Conservation (phyloP, 2,113 vertebrate species). For the Labeo rohita region DNA sequence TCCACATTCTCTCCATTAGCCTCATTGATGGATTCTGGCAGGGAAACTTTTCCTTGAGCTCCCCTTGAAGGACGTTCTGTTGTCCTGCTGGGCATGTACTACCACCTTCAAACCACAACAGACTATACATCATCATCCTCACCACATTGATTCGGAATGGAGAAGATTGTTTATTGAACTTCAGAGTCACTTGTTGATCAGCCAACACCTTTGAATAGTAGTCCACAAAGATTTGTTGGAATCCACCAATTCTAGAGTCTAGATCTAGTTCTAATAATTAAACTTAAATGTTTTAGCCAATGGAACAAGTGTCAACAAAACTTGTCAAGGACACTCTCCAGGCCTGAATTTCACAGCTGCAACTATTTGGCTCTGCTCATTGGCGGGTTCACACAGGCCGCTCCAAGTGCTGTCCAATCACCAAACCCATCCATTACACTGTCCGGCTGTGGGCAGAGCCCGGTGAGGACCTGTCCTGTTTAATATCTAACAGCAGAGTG, state of each 20-base stretch:
- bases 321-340: conserved; percentile 58
- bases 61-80: conserved; percentile 71
- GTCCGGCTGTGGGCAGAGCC: conserved; percentile 58
- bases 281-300: background rate
- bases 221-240: background rate
- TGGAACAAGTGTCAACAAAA: conserved; percentile 34
- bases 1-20: conserved; percentile 58
- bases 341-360: conserved; percentile 35
- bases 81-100: conserved; percentile 44
- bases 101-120: conserved; percentile 49
- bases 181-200: conserved; percentile 52
- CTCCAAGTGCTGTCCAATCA: conserved; percentile 59
- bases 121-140: conserved; percentile 52
- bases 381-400: conserved; percentile 56
- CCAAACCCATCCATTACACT: conserved; percentile 65
- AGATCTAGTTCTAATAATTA: background rate
- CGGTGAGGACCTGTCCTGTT: conserved; percentile 73
- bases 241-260: conserved; percentile 22
- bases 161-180: conserved; percentile 31
- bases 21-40: conserved; percentile 69
- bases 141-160: conserved; percentile 13
- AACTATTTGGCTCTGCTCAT: conserved; percentile 59
- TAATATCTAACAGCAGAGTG: conserved; percentile 73
- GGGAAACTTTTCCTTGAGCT: conserved; percentile 73
- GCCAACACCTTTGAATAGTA: conserved; percentile 19